Base-by-base conservation (phyloP, 2,797 vertebrate species). In the Brachyalestes nurse region DNA sequence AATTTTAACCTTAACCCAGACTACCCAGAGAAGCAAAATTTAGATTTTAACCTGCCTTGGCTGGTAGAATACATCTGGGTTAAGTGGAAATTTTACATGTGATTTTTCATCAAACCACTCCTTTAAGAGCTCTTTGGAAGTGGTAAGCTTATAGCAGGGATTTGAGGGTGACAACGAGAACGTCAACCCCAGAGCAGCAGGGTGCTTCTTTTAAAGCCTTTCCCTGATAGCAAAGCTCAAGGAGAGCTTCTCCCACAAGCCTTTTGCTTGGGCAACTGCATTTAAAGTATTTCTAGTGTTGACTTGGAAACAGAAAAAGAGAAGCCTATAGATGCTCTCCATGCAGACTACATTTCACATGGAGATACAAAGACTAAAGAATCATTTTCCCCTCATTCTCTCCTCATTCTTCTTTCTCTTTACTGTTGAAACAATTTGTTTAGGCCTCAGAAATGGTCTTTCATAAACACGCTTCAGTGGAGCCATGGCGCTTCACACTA, bases 151-250 rank as follows among this genome's bases (percentile, higher is more conserved):
- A 8, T 12, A 47, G 45, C 45, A 47, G 45, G 12, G 45, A 8
- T 47, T 8, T 47, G 9, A 47, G 4, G 2, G 34, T 4, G 34
- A 34, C 34, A 34, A 4, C 34, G 34, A 40, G 61, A 55, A 66
- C 64, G 72, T 81, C 71, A 71, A 78, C 77, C 74, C 65, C 61
- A 58, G 62, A 70, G 82, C 84, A 79, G 82, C 78, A 61, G 80
- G 75, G 62, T 65, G 70, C 38, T 66, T 73, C 60, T 60, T 80
- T 72, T 82, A 75, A 84, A 47, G 2, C 58, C 51, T 58, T 64
- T 38, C 78, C 60, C 19, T 53, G 70, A 73, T 69, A 62, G 73
- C 77, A 28, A 66, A 55, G 70, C 86, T 79, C 72, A 76, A 77
- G 73, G 81, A 77, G 78, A 74, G 42, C 40, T 70, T 81, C 67